Base-by-base conservation (phyloP, 2,888 invertebrate species). In the Drosophila anceps region DNA sequence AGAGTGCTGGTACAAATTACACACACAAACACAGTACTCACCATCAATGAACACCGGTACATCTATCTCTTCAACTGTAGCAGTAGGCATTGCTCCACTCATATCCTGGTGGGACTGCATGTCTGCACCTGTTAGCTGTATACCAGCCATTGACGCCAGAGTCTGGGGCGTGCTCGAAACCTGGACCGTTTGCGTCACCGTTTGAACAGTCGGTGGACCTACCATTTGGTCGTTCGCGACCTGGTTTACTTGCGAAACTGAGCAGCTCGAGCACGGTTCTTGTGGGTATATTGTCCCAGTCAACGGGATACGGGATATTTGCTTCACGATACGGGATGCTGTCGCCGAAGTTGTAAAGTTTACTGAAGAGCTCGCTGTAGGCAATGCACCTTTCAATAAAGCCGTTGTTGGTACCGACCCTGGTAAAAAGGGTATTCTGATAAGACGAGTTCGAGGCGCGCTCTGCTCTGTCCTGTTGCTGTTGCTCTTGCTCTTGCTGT, bases 11-110 rank as follows among this genome's bases (percentile, higher is more conserved):
- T 86, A 86, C 85, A 69, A 69, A 79, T 81, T 80, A 80, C 76
- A 76, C 78, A 83, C 81, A 90, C 81, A 89, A 82, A 91, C 92
- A 92, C 91, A 91, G 91, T 92, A 91, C 92, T 91, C 92, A 91
- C 91, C 91, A 91, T 92, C 89, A 88, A 91, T 91, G 91, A 92
- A 92, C 90, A 91, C 91, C 90, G 92, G 91, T 91, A 92, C 91
- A 81, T 92, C 88, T 83, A 91, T 91, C 91, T 91, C 91, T 92
- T 91, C 91, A 91, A 92, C 92, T 92, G 91, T 91, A 88, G 91
- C 92, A 91, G 91, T 90, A 90, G 91, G 91, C 91, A 91, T 91
- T 92, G 91, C 92, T 91, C 91, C 91, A 92, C 91, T 91, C 91
- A 91, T 85, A 90, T 87, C 91, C 92, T 69, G 81, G 82, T 63